These are phyloP conservation scores for Cherax quadricarinatus DNA, from an alignment of 1,140 invertebrate genomes.

Conservation along the genomic window DNA sequence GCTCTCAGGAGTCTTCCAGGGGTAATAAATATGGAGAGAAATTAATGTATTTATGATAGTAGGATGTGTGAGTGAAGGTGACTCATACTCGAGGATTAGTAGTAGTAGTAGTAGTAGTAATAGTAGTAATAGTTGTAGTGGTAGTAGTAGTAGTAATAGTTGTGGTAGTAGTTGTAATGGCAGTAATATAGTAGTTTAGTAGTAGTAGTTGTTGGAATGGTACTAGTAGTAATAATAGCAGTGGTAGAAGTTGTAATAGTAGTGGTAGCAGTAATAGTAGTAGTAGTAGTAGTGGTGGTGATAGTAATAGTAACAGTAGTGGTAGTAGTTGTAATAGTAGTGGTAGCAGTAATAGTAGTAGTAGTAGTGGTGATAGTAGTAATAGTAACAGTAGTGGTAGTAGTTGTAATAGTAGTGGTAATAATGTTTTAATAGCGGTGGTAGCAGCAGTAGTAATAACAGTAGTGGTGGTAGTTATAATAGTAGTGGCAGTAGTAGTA, in stretches of 20 bases:
- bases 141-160: not conserved
- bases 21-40: not conserved
- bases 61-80: too few relatives aligned
- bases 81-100: too few relatives aligned
- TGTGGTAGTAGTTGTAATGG: not conserved
- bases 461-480: too few relatives aligned
- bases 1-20: too few relatives aligned
- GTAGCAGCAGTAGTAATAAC: not conserved
- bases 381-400: not conserved
- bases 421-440: not conserved
- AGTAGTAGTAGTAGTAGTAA: not conserved
- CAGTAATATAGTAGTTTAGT: not conserved
- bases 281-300: not conserved
- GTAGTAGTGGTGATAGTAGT: not conserved
- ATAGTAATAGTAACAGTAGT: not conserved
- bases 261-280: too few relatives aligned
- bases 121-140: not conserved
- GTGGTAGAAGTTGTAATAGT: too few relatives aligned
- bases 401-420: too few relatives aligned
- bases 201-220: not conserved
- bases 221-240: too few relatives aligned
- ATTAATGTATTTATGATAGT: not conserved
- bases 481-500: too few relatives aligned
- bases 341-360: not conserved
- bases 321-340: not conserved